Evolutionary conservation across 2,797 vertebrate genomes (phyloP).

Genomic region (Leucoraja ocellata): DNA sequence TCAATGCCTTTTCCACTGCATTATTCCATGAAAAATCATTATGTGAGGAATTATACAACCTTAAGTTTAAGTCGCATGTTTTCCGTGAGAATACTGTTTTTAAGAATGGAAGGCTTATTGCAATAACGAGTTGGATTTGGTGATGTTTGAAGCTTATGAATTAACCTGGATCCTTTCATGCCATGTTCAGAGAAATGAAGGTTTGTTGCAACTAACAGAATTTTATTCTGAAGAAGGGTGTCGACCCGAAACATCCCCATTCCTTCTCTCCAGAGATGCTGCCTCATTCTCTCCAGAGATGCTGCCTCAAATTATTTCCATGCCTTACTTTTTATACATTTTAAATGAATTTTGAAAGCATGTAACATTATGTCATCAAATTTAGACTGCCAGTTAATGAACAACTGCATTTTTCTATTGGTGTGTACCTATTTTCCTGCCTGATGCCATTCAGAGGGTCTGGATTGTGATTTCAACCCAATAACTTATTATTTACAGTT

Average conservation of each 20-base stretch:
- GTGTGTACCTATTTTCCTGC: neutral
- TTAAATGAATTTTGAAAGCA: neutral
- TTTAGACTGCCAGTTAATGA: too few relatives aligned
- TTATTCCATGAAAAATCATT: neutral
- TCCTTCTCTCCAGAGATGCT: too few relatives aligned
- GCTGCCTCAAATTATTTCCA: neutral
- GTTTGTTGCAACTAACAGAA: neutral
- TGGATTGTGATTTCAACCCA: neutral
- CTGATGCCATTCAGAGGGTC: neutral
- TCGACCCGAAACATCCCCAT: too few relatives aligned
- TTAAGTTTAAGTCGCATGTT: neutral
- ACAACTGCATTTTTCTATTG: neutral
- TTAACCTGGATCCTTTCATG: neutral
- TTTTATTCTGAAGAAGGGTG: neutral
- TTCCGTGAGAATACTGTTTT: neutral
- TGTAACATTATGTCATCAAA: neutral
- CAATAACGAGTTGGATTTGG: neutral
- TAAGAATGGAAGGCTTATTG: neutral
- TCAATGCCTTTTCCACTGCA: neutral
- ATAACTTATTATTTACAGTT: neutral
- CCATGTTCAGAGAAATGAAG: neutral
- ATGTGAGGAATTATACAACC: neutral
- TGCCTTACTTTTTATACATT: neutral
- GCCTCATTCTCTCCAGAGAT: too few relatives aligned
- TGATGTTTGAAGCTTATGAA: neutral